These are phyloP conservation scores for Neogale vison DNA, from an alignment of 2,113 vertebrate species.

Conservation along the genomic window DNA sequence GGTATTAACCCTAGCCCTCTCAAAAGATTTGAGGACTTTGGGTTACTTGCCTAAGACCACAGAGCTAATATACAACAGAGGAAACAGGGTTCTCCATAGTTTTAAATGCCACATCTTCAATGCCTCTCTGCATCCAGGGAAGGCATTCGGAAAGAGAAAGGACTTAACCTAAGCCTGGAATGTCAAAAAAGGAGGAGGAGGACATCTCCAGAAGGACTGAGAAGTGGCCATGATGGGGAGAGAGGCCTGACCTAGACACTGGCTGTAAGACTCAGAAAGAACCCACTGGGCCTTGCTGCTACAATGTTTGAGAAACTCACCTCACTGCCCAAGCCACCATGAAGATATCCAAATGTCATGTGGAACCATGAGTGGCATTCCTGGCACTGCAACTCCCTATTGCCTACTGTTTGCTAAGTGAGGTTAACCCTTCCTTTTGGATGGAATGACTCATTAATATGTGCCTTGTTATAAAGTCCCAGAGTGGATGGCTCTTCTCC, in stretches of 20 bases:
- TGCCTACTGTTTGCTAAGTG: not conserved
- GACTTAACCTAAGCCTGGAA: not conserved
- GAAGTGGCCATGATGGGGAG: not conserved
- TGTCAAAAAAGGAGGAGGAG: not conserved
- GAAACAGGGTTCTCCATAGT: not conserved
- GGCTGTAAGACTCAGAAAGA: not conserved
- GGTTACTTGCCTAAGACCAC: not conserved
- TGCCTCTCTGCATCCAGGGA: rapidly evolving
- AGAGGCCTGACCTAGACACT: not conserved
- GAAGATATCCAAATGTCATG: not conserved
- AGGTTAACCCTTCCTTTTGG: not conserved
- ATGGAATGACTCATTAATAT: not conserved
- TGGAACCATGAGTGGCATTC: too few relatives aligned
- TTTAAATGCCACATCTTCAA: not conserved
- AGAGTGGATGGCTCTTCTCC: not conserved
- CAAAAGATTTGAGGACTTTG: not conserved
- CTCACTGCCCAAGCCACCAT: not conserved
- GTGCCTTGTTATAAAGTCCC: constrained; percentile 17
- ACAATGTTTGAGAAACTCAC: not conserved
- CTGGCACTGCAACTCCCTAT: not conserved
- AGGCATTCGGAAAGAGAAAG: not conserved
- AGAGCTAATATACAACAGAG: not conserved
- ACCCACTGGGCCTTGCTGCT: not conserved
- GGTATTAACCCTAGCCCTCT: not conserved
- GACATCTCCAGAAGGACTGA: not conserved